phyloP scores from a whole-genome alignment of 2,888 invertebrate genomes.

The Tolmerus cingulatus region DNA sequence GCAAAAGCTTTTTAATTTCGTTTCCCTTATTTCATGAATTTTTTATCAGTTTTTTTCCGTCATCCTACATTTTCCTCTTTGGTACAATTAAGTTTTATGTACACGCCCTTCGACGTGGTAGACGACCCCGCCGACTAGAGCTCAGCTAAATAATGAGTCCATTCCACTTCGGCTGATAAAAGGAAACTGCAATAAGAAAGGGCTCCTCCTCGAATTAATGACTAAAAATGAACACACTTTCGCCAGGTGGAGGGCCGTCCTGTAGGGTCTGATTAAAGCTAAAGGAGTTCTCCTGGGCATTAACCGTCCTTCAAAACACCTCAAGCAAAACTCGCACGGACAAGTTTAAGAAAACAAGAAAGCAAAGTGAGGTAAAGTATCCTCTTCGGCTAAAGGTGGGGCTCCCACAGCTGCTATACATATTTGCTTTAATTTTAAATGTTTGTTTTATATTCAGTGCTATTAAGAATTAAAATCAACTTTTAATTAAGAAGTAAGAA shows the following conservation, averaged over 20 bases:
- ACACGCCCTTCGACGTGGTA: neutral
- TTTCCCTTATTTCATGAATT: constrained; percentile 9
- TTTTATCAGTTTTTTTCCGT: neutral
- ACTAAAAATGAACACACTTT: neutral
- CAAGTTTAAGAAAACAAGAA: neutral
- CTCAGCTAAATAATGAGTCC: neutral
- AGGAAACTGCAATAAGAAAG: neutral
- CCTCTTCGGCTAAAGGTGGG: neutral
- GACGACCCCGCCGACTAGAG: neutral
- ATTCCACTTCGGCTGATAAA: neutral
- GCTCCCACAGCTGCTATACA: neutral
- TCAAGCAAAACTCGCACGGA: neutral
- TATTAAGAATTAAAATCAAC: neutral
- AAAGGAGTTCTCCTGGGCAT: neutral
- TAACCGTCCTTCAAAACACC: neutral
- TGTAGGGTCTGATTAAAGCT: neutral
- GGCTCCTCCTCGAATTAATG: neutral
- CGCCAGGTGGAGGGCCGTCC: neutral
- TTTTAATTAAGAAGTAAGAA: neutral
- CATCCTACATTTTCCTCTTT: neutral
- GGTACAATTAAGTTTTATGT: neutral
- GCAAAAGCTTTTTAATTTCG: constrained; percentile 15
- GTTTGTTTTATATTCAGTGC: neutral
- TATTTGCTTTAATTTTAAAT: neutral
- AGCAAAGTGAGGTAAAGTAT: neutral